Base-by-base conservation (phyloP, 2,113 vertebrate species). In the Chaetodon trifascialis region DNA sequence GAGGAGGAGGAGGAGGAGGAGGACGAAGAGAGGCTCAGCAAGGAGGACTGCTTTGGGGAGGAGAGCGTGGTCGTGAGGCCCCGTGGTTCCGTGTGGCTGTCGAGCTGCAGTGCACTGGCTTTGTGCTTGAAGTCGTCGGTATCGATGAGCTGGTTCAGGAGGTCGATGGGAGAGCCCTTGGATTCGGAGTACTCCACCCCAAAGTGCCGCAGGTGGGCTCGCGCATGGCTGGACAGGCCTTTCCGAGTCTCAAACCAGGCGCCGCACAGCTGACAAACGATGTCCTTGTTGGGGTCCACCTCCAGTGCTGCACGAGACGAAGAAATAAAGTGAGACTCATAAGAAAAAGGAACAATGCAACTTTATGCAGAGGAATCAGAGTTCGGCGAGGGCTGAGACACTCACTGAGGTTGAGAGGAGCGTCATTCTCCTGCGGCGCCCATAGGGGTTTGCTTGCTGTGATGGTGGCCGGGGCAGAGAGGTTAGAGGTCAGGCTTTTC, bases 351-450 rank as follows among this genome's bases (percentile, higher is more conserved):
- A 72, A 73, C 44, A 21, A 46, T 3, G 5, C 4, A 4, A 40
- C 7, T 21, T 46, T 38, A 5, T 16, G 5, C 11, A 42, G 0
- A 1, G 23, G 49, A 5, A 17, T 5, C 19, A 36, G 51, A n/a
- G 30, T 47, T 14, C 0, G 51, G 7, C 30, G 17, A n/a, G n/a
- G 11, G 23, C 36, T n/a, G 52, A 42, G 70, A n/a, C 9, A 96
- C 97, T 97, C 95, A 99, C 98, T 97, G 85, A 99, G 95, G 92
- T 99, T 99, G 76, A 99, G 95, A 19, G 98, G 98, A 71, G 97
- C 97, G 52, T 99, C 97, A 7, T 96, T 96, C 49, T 98, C 97
- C 79, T 95, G 97, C 60, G 93, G 97, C 78, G 94, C 94, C 96
- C 93, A 97, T 88, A 95, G 95, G 42, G 88, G 97, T 86, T 95